A percentile compares a stretch with the other conserved stretches of the same genome.
These are phyloP conservation scores for Caenorhabditis briggsae DNA, from an alignment of 1,140 invertebrate genomes.

Conservation along the genomic window DNA sequence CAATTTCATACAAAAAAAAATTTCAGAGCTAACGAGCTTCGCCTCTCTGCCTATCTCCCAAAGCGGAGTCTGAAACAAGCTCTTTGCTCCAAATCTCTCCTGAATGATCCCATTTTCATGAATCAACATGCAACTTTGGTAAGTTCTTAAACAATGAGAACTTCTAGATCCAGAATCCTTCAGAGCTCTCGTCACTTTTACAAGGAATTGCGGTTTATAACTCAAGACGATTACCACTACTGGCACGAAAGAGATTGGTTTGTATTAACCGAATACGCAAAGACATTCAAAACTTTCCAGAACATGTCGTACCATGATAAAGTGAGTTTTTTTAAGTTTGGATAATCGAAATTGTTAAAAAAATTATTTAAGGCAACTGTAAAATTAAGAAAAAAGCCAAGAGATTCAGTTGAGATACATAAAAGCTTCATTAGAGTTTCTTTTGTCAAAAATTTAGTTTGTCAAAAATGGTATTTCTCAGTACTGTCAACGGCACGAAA, in stretches of 20 bases:
- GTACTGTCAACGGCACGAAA: too few relatives aligned
- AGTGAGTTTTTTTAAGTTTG: background rate
- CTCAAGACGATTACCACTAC: conserved; percentile 36
- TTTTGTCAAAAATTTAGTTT: too few relatives aligned
- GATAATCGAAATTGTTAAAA: too few relatives aligned
- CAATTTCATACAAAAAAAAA: background rate
- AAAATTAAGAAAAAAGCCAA: too few relatives aligned
- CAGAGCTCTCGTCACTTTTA: conserved; percentile 48
- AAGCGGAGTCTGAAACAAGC: conserved; percentile 46
- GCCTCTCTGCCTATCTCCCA: conserved; percentile 25
- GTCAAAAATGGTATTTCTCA: too few relatives aligned
- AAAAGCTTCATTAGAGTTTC: too few relatives aligned
- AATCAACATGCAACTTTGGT: conserved; percentile 44
- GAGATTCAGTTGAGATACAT: too few relatives aligned
- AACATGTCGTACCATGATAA: conserved; percentile 33
- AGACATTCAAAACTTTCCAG: conserved; percentile 7
- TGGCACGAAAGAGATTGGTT: conserved; percentile 51
- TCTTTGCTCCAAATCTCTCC: conserved; percentile 51
- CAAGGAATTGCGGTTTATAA: conserved; percentile 46
- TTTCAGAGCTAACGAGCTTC: conserved; percentile 41
- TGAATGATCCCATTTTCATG: conserved; percentile 58
- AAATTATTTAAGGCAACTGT: too few relatives aligned
- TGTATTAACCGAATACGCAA: conserved; percentile 32
- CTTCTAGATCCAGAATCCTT: background rate
- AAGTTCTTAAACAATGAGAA: background rate